A percentile compares a stretch with the other conserved stretches of the same genome.
Evolutionary conservation across 2,797 vertebrate species (phyloP).

Genomic region (Enteromius afrohamiltoni): DNA sequence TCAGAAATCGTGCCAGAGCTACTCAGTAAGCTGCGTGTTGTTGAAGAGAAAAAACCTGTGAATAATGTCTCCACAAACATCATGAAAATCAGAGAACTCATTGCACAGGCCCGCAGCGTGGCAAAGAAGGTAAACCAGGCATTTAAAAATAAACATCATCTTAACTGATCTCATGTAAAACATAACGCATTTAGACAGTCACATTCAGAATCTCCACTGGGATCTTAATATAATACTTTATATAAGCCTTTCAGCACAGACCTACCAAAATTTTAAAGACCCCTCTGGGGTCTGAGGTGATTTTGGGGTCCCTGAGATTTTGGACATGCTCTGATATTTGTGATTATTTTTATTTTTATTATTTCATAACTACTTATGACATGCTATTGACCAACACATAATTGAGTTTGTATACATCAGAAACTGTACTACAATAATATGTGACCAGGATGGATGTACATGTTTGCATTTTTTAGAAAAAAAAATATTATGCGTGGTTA

Average conservation of each 20-base stretch:
- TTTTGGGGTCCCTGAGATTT: no score
- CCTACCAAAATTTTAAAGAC: not conserved
- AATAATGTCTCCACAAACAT: conserved; percentile 95
- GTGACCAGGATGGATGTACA: no score
- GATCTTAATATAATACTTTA: not conserved
- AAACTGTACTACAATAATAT: no score
- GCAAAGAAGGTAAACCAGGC: conserved; percentile 89
- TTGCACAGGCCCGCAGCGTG: conserved; percentile 94
- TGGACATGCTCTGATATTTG: no score
- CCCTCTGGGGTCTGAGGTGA: no score
- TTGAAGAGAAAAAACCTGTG: conserved; percentile 90
- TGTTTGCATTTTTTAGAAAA: no score
- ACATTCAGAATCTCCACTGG: not conserved
- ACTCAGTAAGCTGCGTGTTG: conserved; percentile 86
- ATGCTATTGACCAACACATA: no score
- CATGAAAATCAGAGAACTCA: conserved; percentile 90
- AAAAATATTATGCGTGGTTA: no score
- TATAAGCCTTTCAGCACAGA: not conserved
- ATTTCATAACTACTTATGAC: no score
- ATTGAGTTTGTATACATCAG: no score
- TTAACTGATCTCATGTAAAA: not conserved
- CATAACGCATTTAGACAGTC: not conserved
- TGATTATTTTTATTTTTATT: no score
- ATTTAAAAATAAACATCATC: not conserved
- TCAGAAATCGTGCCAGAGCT: conserved; percentile 89